Percentiles rank a stretch among this genome's conserved stretches.
phyloP scores from a whole-genome alignment of 2,797 vertebrate genomes.

The Cyclopterus lumpus region DNA sequence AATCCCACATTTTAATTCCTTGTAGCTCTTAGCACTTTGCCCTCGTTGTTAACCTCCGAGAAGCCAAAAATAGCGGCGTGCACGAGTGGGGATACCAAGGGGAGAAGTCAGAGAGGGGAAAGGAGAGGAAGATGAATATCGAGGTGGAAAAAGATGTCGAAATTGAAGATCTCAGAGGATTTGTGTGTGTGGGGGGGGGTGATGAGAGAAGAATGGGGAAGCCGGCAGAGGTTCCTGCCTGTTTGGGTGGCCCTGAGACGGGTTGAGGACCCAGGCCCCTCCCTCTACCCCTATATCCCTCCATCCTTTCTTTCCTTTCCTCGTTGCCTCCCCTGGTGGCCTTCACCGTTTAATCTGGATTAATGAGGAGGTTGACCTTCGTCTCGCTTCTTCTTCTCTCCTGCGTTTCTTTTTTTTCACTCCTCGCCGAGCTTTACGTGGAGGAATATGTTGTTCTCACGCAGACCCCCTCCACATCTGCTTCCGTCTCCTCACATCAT shows the following conservation, averaged over 20 bases:
- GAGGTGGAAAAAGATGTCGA: slow-evolving; percentile 21
- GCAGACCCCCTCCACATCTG: slow-evolving; percentile 28
- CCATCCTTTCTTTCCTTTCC: slow-evolving; percentile 24
- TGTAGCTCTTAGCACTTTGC: neutral
- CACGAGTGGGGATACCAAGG: neutral
- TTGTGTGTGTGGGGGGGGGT: neutral
- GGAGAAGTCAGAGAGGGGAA: neutral
- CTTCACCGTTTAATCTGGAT: slow-evolving; percentile 71
- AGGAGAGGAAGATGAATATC: slow-evolving; percentile 23
- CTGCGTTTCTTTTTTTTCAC: neutral
- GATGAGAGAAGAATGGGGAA: slow-evolving; percentile 33
- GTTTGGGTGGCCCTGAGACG: slow-evolving; percentile 67
- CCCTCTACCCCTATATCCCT: slow-evolving; percentile 12
- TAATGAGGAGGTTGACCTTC: slow-evolving; percentile 75
- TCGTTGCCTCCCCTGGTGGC: slow-evolving; percentile 59
- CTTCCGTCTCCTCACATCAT: slow-evolving; percentile 19
- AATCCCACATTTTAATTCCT: neutral
- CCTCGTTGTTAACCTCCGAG: neutral
- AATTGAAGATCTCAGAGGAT: neutral
- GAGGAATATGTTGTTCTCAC: slow-evolving; percentile 13
- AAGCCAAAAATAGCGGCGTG: neutral
- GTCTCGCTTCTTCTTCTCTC: slow-evolving; percentile 27
- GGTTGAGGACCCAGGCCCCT: slow-evolving; percentile 51
- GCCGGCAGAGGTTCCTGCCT: slow-evolving; percentile 25
- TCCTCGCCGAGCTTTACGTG: slow-evolving; percentile 2